Evolutionary conservation across 2,113 vertebrate species (phyloP).

Genomic region (Dromaius novaehollandiae): DNA sequence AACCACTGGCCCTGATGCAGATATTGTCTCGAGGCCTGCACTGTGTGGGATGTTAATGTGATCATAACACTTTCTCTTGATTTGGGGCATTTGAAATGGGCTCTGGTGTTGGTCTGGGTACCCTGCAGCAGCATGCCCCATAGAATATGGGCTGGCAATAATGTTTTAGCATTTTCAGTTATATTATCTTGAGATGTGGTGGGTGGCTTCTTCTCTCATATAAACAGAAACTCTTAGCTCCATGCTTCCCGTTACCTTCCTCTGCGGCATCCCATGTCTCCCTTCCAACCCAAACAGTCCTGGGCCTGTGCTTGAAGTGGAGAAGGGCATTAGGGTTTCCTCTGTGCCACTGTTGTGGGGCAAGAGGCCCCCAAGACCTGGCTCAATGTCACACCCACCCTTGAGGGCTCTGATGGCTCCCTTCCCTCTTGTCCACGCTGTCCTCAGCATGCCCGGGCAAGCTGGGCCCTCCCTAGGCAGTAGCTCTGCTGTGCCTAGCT

Average conservation of each 20-base stretch:
- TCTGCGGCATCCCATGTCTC: neutral
- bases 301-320: neutral
- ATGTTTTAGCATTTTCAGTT: neutral
- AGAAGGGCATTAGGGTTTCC: neutral
- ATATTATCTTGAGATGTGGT: neutral
- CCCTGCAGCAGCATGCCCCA: neutral
- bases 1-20: neutral
- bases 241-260: neutral
- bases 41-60: accelerated
- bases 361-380: neutral
- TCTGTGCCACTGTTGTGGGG: neutral
- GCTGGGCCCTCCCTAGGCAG: neutral
- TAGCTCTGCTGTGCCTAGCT: neutral
- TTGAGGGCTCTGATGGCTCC: neutral
- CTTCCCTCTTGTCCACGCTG: neutral
- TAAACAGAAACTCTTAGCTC: neutral
- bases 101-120: neutral
- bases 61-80: neutral
- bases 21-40: neutral
- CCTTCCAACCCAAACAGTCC: neutral
- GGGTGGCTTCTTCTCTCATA: neutral
- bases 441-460: neutral
- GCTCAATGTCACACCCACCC: neutral
- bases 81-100: neutral
- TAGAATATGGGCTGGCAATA: neutral